Evolutionary conservation across 2,888 invertebrate species (phyloP), one percentile per base, ranked within the genome.

Genomic region (Cantharis rufa): DNA sequence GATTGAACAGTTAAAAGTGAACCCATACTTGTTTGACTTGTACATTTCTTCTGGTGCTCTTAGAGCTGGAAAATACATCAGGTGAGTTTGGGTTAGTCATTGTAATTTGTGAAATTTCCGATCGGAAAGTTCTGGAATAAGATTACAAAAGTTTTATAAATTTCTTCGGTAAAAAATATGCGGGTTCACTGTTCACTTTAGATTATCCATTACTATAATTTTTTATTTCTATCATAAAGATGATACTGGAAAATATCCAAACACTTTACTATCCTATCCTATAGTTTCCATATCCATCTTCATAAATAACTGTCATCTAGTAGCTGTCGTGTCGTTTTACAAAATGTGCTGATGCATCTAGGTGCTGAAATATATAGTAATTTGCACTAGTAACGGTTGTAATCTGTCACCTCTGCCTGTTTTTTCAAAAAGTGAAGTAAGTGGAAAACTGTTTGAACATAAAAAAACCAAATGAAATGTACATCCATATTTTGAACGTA

Each of bases 271-370:
- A 21, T 21, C 64, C 21, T 48, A 48, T 48, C 48, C 15, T 32
- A 32, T 62, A 21, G 62, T 68, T 15, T 28, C 64, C 28, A 71
- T 69, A 71, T 76, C 69, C 63, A 61, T 72, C 72, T 62, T 69
- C 71, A 72, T 69, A 62, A 72, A 76, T 72, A 72, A 72, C 75
- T 71, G 75, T 71, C 75, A 75, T 75, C 74, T 74, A 70, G 63
- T 69, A 24, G 64, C 62, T 74, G 74, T 64, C 69, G 69, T 21
- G 69, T 32, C 74, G 69, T 74, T 16, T 18, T 62, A 64, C 62
- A 74, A 74, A 74, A 74, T 48, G 74, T 69, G 74, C 70, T 74
- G 74, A 74, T 74, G 74, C 74, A 74, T 27, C 69, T 69, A 62
- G 62, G 32, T 74, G 74, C 63, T 74, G 70, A 74, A 74, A 74